Evolutionary conservation across 2,888 invertebrate species (phyloP), one percentile per base, ranked within the genome.

Genomic region (Mesorhabditis spiculigera): DNA sequence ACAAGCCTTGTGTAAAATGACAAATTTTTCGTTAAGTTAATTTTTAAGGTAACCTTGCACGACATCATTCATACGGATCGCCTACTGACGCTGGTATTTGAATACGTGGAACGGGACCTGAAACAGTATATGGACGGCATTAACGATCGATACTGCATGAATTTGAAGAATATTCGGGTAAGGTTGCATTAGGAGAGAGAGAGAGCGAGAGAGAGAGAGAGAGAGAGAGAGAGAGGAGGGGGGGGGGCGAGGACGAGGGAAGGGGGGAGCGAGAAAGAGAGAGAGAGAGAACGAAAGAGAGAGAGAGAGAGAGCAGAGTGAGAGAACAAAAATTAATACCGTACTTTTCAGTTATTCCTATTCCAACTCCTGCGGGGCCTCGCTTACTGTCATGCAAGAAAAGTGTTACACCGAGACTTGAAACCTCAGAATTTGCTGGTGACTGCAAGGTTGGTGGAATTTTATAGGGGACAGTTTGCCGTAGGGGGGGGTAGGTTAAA

Each of bases 21-120:
- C n/a, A n/a, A n/a, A n/a, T n/a, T n/a, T n/a, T n/a, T n/a, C n/a
- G n/a, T n/a, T n/a, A n/a, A n/a, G n/a, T n/a, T n/a, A n/a, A n/a
- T n/a, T n/a, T n/a, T n/a, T n/a, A n/a, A n/a, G n/a, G n/a, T 70
- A 73, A 91, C 90, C 10, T 87, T 91, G 71, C 91, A 91, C 86
- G 91, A 91, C 86, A 90, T 91, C 79, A 90, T 91, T 72, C 90
- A 91, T 86, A 90, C 90, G 64, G 90, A 90, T 77, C 89, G 90
- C 6, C 69, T 78, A 45, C 71, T 78, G 50, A 78, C 78, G 44
- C 90, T 90, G 76, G 90, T 85, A 0, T 85, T 86, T 70, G 85
- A 86, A 71, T 85, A 82, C 71, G 80, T 86, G 44, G 90, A 91
- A 82, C 88, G 89, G 81, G 90, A 91, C 87, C 88, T 91, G 86